Evolutionary conservation across 2,888 invertebrate genomes (phyloP).

Genomic region (Drosophila pegasa): DNA sequence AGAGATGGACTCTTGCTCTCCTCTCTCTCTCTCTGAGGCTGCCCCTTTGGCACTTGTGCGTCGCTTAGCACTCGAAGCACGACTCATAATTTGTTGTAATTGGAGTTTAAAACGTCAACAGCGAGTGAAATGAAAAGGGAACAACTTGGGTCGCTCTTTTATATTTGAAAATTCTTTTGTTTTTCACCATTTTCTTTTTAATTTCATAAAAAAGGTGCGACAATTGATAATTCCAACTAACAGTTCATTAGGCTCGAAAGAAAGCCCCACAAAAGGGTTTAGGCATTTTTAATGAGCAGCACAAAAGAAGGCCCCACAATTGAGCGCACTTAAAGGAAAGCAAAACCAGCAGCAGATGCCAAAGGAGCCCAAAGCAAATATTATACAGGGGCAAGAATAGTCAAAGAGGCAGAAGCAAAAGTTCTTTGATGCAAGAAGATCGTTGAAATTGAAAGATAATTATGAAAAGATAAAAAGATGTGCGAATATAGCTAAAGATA

Average conservation of each 20-base stretch:
- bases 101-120: slow-evolving; percentile 67
- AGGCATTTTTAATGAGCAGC: neutral
- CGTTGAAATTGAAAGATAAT: neutral
- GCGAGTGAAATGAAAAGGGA: slow-evolving; percentile 5
- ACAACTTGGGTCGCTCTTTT: slow-evolving; percentile 37
- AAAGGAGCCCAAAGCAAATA: slow-evolving; percentile 4
- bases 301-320: neutral
- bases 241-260: slow-evolving; percentile 5
- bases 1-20: slow-evolving; percentile 6
- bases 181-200: slow-evolving; percentile 44
- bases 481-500: neutral
- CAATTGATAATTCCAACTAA: slow-evolving; percentile 26
- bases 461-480: neutral
- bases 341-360: neutral
- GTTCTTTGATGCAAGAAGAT: neutral
- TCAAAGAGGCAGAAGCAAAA: neutral
- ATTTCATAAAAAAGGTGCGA: slow-evolving; percentile 53
- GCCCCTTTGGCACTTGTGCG: slow-evolving; percentile 8
- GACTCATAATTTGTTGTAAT: slow-evolving; percentile 73
- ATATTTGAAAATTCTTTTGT: slow-evolving; percentile 39
- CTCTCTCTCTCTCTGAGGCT: neutral
- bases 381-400: neutral
- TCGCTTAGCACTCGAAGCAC: slow-evolving; percentile 59
- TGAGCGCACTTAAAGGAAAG: neutral
- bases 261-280: slow-evolving; percentile 1